Evolutionary conservation across 2,797 vertebrate species (phyloP).

Genomic region (Australoheros facetus): DNA sequence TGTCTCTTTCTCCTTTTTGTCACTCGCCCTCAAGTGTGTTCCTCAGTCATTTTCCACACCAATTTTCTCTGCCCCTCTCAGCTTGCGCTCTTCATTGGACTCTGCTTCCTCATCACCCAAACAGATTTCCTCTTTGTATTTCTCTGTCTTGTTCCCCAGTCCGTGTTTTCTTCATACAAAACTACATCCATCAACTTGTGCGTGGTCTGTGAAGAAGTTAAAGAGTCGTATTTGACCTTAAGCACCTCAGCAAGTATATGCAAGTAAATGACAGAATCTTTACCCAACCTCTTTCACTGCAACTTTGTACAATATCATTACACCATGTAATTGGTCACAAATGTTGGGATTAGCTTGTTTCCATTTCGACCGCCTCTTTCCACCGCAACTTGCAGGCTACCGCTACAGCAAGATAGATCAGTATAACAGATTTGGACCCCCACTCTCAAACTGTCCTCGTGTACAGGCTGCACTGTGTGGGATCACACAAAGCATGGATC

Average conservation of each 20-base stretch:
- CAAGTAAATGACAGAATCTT: background rate
- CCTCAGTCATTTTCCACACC: conserved; percentile 31
- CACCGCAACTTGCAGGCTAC: background rate
- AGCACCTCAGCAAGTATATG: background rate
- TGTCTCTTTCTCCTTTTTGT: conserved; percentile 28
- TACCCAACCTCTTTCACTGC: background rate
- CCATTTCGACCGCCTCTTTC: background rate
- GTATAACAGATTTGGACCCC: conserved; percentile 1
- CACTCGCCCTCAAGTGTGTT: conserved; percentile 8
- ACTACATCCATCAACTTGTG: conserved; percentile 6
- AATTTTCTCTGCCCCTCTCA: conserved; percentile 20
- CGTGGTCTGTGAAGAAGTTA: background rate
- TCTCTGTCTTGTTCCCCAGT: background rate
- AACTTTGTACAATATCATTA: conserved; percentile 10
- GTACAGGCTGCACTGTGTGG: conserved; percentile 27
- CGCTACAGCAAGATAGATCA: background rate
- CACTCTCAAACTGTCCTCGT: background rate
- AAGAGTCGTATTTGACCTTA: background rate
- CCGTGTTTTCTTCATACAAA: background rate
- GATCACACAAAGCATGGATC: conserved; percentile 27
- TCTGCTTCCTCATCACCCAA: conserved; percentile 16
- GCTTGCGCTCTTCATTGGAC: conserved; percentile 3
- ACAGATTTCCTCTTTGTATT: conserved; percentile 47
- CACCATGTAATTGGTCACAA: conserved; percentile 1
- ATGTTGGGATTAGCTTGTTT: conserved; percentile 16